These are phyloP conservation scores for Drosophila ironensis DNA, from an alignment of 1,140 invertebrate genomes.

Conservation along the genomic window DNA sequence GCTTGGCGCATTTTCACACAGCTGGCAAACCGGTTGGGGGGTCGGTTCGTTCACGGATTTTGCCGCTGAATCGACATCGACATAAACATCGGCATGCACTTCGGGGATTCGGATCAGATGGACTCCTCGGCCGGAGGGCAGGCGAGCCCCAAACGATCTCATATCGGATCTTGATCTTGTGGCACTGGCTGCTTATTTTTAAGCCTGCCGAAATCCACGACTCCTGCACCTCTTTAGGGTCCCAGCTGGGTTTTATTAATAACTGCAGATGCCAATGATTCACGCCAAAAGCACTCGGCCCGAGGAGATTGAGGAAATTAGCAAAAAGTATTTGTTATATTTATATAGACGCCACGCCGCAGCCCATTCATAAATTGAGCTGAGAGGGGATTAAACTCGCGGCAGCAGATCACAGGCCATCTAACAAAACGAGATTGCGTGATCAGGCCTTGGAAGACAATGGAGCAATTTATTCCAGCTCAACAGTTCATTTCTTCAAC, in stretches of 20 bases:
- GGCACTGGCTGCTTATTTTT: slow-evolving; percentile 38
- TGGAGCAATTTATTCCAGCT: slow-evolving; percentile 1
- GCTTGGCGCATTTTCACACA: slow-evolving; percentile 47
- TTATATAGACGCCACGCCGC: slow-evolving; percentile 29
- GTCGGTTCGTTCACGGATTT: slow-evolving; percentile 4
- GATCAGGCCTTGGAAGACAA: slow-evolving; percentile 28
- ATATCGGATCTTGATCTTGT: slow-evolving; percentile 32
- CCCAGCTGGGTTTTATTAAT: slow-evolving; percentile 32
- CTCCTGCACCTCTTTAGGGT: slow-evolving; percentile 27
- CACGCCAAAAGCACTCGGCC: slow-evolving; percentile 12
- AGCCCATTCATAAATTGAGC: slow-evolving; percentile 38
- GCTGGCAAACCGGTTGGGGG: slow-evolving; percentile 61
- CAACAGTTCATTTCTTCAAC: slow-evolving; percentile 7
- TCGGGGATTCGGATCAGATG: too few relatives aligned
- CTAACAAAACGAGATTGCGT: slow-evolving; percentile 24
- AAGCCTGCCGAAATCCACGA: slow-evolving; percentile 30
- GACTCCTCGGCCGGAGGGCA: neutral
- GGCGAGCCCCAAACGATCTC: slow-evolving; percentile 35
- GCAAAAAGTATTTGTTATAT: slow-evolving; percentile 35
- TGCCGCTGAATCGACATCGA: slow-evolving; percentile 1
- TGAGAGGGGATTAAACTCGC: slow-evolving; percentile 19
- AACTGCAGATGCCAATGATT: slow-evolving; percentile 15
- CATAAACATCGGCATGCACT: too few relatives aligned
- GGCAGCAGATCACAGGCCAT: slow-evolving; percentile 3
- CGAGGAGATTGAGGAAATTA: slow-evolving; percentile 43